Evolutionary conservation across 2,888 invertebrate genomes (phyloP).

Genomic region (Ophraella communa): DNA sequence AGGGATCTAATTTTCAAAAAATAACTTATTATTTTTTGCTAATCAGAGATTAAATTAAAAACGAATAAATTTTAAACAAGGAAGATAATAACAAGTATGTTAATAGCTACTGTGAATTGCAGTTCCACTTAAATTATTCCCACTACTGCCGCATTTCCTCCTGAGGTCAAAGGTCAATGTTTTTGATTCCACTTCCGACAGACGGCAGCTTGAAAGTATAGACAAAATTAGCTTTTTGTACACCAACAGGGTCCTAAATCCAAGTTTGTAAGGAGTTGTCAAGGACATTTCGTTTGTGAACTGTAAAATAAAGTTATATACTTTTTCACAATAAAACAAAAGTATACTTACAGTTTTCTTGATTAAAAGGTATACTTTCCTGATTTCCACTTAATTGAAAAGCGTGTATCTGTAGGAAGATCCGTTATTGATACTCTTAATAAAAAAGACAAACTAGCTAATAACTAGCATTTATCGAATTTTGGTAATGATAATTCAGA

Average conservation of each 20-base stretch:
- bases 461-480: too few relatives aligned
- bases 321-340: too few relatives aligned
- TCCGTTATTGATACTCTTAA: not conserved
- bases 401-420: too few relatives aligned
- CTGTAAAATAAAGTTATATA: too few relatives aligned
- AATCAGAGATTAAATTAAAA: not conserved
- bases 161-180: slow-evolving; percentile 32
- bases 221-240: not conserved
- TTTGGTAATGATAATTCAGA: too few relatives aligned
- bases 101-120: slow-evolving; percentile 7
- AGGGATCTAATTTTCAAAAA: too few relatives aligned
- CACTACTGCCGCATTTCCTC: slow-evolving; percentile 19
- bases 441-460: not conserved
- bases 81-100: not conserved
- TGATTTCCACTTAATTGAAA: not conserved
- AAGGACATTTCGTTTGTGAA: too few relatives aligned
- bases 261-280: not conserved
- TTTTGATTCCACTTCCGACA: slow-evolving; percentile 12
- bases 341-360: not conserved
- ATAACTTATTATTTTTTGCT: too few relatives aligned
- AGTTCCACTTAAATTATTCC: not conserved
- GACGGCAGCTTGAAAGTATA: not conserved
- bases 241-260: not conserved
- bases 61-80: not conserved
- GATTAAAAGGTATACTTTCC: not conserved